A percentile compares a stretch with the other conserved stretches of the same genome.
These are phyloP conservation scores for Leptinotarsa lineolata DNA, from an alignment of 1,140 invertebrate species.

Conservation along the genomic window DNA sequence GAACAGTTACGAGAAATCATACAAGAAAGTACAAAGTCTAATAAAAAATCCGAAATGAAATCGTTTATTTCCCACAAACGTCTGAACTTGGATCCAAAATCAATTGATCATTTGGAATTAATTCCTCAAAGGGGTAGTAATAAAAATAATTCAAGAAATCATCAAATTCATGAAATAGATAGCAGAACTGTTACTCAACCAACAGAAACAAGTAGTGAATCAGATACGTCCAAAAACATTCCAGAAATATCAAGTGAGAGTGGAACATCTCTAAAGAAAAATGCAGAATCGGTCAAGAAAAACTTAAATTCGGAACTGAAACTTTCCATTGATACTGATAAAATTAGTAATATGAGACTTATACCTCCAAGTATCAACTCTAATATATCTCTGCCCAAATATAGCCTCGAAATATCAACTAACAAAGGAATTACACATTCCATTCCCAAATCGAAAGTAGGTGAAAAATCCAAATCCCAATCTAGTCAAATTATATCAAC, in stretches of 20 bases:
- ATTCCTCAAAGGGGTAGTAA: slow-evolving; percentile 17
- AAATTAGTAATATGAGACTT: slow-evolving; percentile 16
- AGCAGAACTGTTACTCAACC: slow-evolving; percentile 25
- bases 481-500: background rate
- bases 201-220: slow-evolving; percentile 42
- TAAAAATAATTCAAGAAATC: background rate
- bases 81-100: slow-evolving; percentile 44
- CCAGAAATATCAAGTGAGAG: slow-evolving; percentile 53
- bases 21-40: slow-evolving; percentile 20
- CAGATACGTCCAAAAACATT: slow-evolving; percentile 55
- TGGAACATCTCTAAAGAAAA: slow-evolving; percentile 32
- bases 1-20: slow-evolving; percentile 14
- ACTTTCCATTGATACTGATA: slow-evolving; percentile 13
- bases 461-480: background rate
- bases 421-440: background rate
- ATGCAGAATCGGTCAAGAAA: slow-evolving; percentile 27
- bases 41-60: slow-evolving; percentile 28
- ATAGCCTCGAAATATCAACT: background rate
- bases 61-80: slow-evolving; percentile 43
- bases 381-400: background rate
- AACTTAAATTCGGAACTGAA: slow-evolving; percentile 19
- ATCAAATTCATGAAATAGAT: background rate
- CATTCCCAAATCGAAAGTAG: background rate
- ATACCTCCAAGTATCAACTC: slow-evolving; percentile 6
- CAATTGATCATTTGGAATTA: slow-evolving; percentile 42